Evolutionary conservation across 2,113 vertebrate genomes (phyloP).

Genomic region (Cyphomyrus discorhynchus): DNA sequence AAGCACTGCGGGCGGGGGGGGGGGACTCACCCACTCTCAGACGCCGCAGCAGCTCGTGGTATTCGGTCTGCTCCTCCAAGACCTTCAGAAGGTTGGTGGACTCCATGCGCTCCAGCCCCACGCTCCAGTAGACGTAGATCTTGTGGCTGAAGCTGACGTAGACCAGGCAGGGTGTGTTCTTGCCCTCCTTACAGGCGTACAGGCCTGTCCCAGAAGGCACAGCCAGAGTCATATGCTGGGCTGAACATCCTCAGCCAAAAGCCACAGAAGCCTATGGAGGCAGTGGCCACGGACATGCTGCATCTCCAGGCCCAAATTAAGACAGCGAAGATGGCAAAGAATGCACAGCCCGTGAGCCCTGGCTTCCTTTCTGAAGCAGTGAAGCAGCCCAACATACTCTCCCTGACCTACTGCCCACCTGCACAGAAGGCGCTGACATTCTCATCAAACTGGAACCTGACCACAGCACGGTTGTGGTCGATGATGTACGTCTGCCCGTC

Average conservation of each 20-base stretch:
- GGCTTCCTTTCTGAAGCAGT: not conserved
- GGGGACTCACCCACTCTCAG: conserved; percentile 76
- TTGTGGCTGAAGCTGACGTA: conserved; percentile 95
- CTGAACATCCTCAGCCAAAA: not conserved
- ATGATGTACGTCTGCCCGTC: conserved; percentile 97
- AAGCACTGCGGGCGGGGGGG: not conserved
- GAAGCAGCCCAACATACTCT: conserved; percentile 12
- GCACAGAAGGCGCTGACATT: conserved; percentile 97
- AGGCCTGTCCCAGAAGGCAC: conserved; percentile 62
- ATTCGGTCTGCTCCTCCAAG: conserved; percentile 71
- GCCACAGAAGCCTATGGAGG: not conserved
- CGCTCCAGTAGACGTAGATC: conserved; percentile 94
- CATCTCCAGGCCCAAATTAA: not conserved
- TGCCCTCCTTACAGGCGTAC: conserved; percentile 84
- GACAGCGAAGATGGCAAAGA: not conserved
- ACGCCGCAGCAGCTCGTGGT: conserved; percentile 55
- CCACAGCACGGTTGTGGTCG: conserved; percentile 82
- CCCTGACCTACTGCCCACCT: conserved; percentile 57
- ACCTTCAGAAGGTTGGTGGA: conserved; percentile 82
- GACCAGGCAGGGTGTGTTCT: conserved; percentile 87
- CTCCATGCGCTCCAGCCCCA: conserved; percentile 89
- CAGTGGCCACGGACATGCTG: not conserved
- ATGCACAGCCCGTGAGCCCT: not conserved
- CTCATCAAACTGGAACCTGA: conserved; percentile 94
- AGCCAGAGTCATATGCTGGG: not conserved